Base-by-base conservation (phyloP, 37 sponge, comb jelly and placozoan species). In the Beroe forskalii region DNA sequence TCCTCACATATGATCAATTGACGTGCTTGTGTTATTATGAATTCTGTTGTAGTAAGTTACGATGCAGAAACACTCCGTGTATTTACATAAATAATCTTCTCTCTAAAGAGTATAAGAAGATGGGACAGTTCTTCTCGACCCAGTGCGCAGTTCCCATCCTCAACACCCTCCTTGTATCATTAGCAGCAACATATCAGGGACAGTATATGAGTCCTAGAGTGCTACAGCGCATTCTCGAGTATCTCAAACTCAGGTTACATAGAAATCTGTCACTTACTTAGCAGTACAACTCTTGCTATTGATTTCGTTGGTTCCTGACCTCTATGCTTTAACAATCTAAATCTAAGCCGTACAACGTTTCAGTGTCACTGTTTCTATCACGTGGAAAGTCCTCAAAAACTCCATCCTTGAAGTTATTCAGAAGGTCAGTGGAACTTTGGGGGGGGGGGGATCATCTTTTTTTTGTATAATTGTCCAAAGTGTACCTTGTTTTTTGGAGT, bases 121-220 rank as follows among this genome's bases (percentile, higher is more conserved):
- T 90, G 27, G 90, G 90, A 69, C 89, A 62, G 25, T 80, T 36
- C 44, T 62, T 43, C 24, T 41, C 69, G 28, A 48, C 62, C 12
- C 60, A 42, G 23, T 60, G n/a, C 62, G 61, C 91, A 93, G 96
- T 93, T 92, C 89, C 90, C 20, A 90, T 94, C 0, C 89, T 95
- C 17, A 89, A 94, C 60, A 90, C 92, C 28, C 60, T 96, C 39
- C 83, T 96, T 67, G 44, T 60, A 14, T 91, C 93, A 69, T 62
- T 96, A 90, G 93, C 92, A 23, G 62, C 90, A 62, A 91, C 91
- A 41, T 41, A 92, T 20, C 80, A 92, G 41, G 96, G 96, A 4
- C 55, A 83, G 28, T 96, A 91, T 61, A 62, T 96, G 27, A 76
- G 95, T 36, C 91, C 94, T 0, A 32, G 94, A 43, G 93, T 96